Evolutionary conservation across 2,888 invertebrate genomes (phyloP).

Genomic region (Schizaphis graminum): DNA sequence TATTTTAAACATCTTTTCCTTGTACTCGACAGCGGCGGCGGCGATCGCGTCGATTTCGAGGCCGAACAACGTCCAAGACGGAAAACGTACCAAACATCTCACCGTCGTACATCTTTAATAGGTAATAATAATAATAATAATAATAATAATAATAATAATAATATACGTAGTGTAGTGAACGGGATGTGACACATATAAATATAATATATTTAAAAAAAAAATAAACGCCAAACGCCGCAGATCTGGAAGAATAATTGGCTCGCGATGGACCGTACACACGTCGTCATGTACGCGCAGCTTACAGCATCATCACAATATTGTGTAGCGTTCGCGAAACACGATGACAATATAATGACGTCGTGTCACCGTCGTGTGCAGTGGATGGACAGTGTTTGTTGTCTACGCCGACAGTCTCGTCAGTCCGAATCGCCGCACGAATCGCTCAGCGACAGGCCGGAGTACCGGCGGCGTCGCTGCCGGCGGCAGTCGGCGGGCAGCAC

Average conservation of each 20-base stretch:
- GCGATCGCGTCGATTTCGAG: neutral
- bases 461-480: conserved; percentile 18
- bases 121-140: neutral
- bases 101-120: neutral
- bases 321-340: neutral
- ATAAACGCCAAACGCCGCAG: neutral
- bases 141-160: neutral
- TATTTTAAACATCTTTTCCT: neutral
- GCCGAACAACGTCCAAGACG: neutral
- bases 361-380: neutral
- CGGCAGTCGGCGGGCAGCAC: conserved; percentile 48
- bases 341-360: neutral
- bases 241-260: neutral
- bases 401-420: neutral
- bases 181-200: neutral
- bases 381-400: too few relatives aligned
- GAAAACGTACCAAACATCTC: neutral
- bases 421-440: conserved; percentile 67
- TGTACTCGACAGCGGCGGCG: neutral
- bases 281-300: neutral
- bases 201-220: neutral
- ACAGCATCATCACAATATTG: too few relatives aligned
- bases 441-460: conserved; percentile 66
- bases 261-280: neutral
- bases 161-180: neutral